phyloP scores from a whole-genome alignment of 2,113 vertebrate genomes.

The Strix uralensis region DNA sequence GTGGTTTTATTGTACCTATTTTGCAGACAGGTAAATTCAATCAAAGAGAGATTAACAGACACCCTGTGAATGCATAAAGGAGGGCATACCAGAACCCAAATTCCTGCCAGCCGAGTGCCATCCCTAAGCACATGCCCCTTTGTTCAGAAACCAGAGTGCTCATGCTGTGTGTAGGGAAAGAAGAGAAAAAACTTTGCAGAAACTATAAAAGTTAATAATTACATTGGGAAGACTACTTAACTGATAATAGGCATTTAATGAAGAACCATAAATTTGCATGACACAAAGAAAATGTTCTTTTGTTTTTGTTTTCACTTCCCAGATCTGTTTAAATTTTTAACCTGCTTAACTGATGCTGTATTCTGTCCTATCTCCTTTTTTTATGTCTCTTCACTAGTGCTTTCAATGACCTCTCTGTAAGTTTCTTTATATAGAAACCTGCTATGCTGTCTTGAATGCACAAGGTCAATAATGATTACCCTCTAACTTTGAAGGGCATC shows the following conservation, averaged over 20 bases:
- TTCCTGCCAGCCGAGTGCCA: background rate
- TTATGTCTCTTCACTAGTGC: constrained; percentile 48
- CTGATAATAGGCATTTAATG: constrained; percentile 21
- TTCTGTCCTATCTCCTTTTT: constrained; percentile 28
- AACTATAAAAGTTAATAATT: constrained; percentile 46
- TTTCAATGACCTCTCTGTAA: constrained; percentile 57
- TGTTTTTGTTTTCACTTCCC: background rate
- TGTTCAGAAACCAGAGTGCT: background rate
- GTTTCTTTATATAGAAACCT: constrained; percentile 69
- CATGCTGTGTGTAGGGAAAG: background rate
- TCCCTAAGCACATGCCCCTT: background rate
- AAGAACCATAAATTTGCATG: constrained; percentile 23
- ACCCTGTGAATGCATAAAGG: background rate
- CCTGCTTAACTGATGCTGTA: background rate
- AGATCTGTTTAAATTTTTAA: constrained; percentile 29
- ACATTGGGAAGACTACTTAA: background rate
- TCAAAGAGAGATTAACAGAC: background rate
- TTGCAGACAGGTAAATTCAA: constrained; percentile 40
- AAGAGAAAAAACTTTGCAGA: background rate
- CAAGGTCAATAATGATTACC: constrained; percentile 72
- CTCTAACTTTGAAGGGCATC: constrained; percentile 70
- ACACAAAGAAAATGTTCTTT: constrained; percentile 8
- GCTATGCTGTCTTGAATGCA: constrained; percentile 68
- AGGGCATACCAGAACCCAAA: background rate
- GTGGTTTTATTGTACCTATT: constrained; percentile 10